These are phyloP conservation scores for Phymastichus coffea DNA, from an alignment of 1,140 invertebrate species.

Conservation along the genomic window DNA sequence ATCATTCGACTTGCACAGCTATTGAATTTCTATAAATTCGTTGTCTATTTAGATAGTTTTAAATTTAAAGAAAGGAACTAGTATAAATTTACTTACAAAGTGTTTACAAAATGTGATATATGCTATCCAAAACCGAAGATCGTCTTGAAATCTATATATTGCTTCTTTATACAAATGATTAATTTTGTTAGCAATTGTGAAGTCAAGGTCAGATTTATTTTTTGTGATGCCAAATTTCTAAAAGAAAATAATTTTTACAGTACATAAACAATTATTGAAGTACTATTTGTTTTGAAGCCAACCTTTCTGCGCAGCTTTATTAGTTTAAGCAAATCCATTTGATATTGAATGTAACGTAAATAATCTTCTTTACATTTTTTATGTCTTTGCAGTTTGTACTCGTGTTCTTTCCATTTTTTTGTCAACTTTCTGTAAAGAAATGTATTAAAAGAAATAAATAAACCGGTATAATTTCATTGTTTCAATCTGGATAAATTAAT, in stretches of 20 bases:
- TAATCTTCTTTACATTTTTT: slow-evolving; percentile 71
- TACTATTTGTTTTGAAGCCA: too few species aligned
- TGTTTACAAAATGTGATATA: slow-evolving; percentile 72
- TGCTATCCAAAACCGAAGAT: slow-evolving; percentile 70
- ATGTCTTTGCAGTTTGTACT: slow-evolving; percentile 70
- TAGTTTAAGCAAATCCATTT: slow-evolving; percentile 67
- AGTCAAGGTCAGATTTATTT: slow-evolving; percentile 68
- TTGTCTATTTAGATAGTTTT: neutral
- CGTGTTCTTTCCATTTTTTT: slow-evolving; percentile 68
- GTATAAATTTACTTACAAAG: slow-evolving; percentile 53
- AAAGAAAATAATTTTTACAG: slow-evolving; percentile 27
- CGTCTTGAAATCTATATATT: slow-evolving; percentile 64
- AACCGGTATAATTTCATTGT: neutral
- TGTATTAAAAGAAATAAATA: slow-evolving; percentile 8
- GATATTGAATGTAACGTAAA: slow-evolving; percentile 72
- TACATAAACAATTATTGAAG: neutral
- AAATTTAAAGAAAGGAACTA: neutral
- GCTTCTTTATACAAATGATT: slow-evolving; percentile 66
- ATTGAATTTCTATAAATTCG: slow-evolving; percentile 47
- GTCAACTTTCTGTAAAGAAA: slow-evolving; percentile 63
- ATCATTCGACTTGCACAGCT: slow-evolving; percentile 55
- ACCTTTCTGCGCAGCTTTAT: slow-evolving; percentile 61
- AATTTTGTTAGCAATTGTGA: slow-evolving; percentile 64
- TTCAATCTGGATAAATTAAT: slow-evolving; percentile 11
- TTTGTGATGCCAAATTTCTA: slow-evolving; percentile 61